These are phyloP conservation scores for Pseudoips prasinana DNA, from an alignment of 2,888 invertebrate species.

Conservation along the genomic window DNA sequence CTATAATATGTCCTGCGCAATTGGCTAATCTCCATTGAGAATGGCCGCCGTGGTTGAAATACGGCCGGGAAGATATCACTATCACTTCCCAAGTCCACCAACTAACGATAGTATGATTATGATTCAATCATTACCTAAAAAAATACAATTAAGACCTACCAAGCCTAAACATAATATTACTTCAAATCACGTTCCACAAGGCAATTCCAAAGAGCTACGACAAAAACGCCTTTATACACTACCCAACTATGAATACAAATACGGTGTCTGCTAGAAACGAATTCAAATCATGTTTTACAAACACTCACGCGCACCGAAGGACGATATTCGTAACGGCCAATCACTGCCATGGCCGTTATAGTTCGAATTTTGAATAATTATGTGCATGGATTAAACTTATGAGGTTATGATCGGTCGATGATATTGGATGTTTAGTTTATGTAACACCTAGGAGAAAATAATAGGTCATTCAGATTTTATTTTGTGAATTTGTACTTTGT, in stretches of 20 bases:
- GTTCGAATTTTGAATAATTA: constrained; percentile 21
- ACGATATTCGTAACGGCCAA: constrained; percentile 47
- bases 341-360: constrained; percentile 23
- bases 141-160: constrained; percentile 16
- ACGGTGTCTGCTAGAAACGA: constrained; percentile 50
- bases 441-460: no score
- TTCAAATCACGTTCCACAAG: constrained; percentile 67
- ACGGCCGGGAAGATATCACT: no score
- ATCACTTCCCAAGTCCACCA: no score
- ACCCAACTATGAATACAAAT: constrained; percentile 68
- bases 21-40: no score
- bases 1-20: no score
- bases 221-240: constrained; percentile 67
- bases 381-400: background rate
- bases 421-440: no score
- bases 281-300: constrained; percentile 60
- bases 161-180: constrained; percentile 13
- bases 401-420: no score
- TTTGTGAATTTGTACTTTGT: no score
- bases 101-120: no score
- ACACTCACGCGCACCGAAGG: constrained; percentile 59
- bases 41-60: no score
- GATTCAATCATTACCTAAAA: no score
- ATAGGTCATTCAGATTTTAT: no score
- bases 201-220: constrained; percentile 66